A percentile compares a stretch with the other conserved stretches of the same genome.
phyloP scores from a whole-genome alignment of 2,888 invertebrate species.

The Amphipoea lucens region DNA sequence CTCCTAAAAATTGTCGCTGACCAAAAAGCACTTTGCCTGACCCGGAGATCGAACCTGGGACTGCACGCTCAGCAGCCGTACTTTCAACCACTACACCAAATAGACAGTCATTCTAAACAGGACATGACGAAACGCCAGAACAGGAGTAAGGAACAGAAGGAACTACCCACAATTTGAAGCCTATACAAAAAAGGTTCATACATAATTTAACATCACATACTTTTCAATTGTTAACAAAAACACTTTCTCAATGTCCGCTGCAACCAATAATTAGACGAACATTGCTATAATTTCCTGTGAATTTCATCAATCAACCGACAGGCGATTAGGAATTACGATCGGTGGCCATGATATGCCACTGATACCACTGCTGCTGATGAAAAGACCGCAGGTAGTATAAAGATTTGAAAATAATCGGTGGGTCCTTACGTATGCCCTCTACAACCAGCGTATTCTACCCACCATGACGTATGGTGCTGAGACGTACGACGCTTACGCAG shows the following conservation, averaged over 20 bases:
- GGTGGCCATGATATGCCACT: slow-evolving; percentile 9
- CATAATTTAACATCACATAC: slow-evolving; percentile 24
- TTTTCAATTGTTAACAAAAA: slow-evolving; percentile 33
- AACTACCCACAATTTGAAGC: not conserved
- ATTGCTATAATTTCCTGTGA: slow-evolving; percentile 41
- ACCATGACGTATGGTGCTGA: too few species aligned
- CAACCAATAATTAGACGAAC: slow-evolving; percentile 42
- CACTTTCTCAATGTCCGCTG: slow-evolving; percentile 39
- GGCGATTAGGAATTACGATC: slow-evolving; percentile 5
- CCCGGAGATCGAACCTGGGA: not conserved
- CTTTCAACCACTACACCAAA: too few species aligned
- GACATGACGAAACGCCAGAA: not conserved
- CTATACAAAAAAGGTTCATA: slow-evolving; percentile 20
- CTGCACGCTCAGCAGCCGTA: not conserved
- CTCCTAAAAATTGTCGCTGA: not conserved
- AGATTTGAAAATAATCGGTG: not conserved
- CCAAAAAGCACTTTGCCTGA: not conserved
- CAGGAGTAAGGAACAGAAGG: too few species aligned
- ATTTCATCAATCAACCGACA: slow-evolving; percentile 52
- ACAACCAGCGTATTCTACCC: too few species aligned
- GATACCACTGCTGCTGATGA: not conserved
- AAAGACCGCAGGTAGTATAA: not conserved
- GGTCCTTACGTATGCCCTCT: not conserved
- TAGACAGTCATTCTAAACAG: too few species aligned
- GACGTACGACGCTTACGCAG: too few species aligned